phyloP scores from a whole-genome alignment of 2,888 invertebrate species.

The Taenaris catops region DNA sequence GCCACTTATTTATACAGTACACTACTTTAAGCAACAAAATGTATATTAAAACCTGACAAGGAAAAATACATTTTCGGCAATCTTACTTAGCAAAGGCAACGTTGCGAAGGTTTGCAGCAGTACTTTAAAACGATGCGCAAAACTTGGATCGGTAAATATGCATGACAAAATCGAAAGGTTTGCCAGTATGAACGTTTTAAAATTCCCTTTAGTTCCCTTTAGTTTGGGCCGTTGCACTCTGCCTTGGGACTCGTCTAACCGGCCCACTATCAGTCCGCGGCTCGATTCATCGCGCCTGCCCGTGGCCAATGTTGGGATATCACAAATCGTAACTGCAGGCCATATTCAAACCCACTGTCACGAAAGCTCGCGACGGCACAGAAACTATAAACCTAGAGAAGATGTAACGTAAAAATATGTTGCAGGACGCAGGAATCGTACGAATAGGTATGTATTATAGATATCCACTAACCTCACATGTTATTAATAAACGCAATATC shows the following conservation, averaged over 20 bases:
- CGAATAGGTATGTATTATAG: too few species aligned
- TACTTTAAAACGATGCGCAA: too few species aligned
- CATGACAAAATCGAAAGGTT: conserved; percentile 48
- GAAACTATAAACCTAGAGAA: conserved; percentile 13
- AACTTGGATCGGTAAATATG: conserved; percentile 12
- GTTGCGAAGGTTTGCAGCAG: background rate
- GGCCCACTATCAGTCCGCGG: conserved; percentile 72
- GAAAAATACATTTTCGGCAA: too few species aligned
- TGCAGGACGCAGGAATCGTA: too few species aligned
- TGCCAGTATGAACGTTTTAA: conserved; percentile 66
- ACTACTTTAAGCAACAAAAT: too few species aligned
- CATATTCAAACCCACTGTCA: conserved; percentile 40
- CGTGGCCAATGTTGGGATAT: conserved; percentile 58
- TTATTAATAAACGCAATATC: too few species aligned
- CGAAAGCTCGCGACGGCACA: conserved; percentile 26
- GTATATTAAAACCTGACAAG: too few species aligned
- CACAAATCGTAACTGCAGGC: conserved; percentile 62
- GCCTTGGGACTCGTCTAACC: conserved; percentile 72
- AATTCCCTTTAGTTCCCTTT: conserved; percentile 72
- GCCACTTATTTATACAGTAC: too few species aligned
- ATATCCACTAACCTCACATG: too few species aligned
- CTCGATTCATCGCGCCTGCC: conserved; percentile 69
- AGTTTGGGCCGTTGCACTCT: conserved; percentile 77
- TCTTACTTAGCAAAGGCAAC: too few species aligned
- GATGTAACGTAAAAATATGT: conserved; percentile 15